Conservation (phyloP, 35 echinoderm and acorn worm genomes). For the Hemicentrotus pulcherrimus region DNA sequence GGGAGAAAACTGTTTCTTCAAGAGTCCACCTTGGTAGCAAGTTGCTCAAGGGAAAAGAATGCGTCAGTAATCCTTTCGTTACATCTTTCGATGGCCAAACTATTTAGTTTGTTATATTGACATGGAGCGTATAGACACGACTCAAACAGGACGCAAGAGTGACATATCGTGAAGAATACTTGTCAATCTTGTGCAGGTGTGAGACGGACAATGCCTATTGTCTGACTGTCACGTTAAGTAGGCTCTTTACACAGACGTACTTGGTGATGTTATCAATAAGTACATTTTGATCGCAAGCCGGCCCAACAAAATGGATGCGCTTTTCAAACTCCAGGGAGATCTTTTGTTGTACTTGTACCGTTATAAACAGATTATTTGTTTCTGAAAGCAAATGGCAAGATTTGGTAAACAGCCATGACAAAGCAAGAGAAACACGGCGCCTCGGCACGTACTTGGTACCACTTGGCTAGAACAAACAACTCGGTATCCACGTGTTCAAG, state of each 20-base stretch:
- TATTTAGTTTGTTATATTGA: neutral
- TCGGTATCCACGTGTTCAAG: neutral
- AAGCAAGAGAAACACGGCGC: neutral
- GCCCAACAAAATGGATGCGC: neutral
- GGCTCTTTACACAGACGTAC: neutral
- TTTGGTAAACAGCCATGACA: neutral
- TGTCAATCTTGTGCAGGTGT: neutral
- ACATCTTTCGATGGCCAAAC: neutral
- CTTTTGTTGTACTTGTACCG: neutral
- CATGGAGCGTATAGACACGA: neutral
- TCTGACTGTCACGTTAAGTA: neutral
- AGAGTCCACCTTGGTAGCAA: neutral
- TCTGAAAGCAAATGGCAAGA: neutral
- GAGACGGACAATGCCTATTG: neutral
- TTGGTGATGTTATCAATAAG: neutral
- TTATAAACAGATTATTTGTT: conserved; percentile 6
- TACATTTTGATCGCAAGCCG: neutral
- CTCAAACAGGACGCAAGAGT: neutral
- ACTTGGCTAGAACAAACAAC: neutral
- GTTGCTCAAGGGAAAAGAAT: neutral
- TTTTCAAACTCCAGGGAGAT: neutral
- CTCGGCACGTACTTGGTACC: neutral
- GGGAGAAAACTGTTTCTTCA: neutral
- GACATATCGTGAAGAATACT: neutral
- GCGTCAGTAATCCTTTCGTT: neutral